Percentiles rank a stretch among this genome's conserved stretches.
These are phyloP conservation scores for Scylla paramamosain DNA, from an alignment of 1,140 invertebrate species.

Conservation along the genomic window DNA sequence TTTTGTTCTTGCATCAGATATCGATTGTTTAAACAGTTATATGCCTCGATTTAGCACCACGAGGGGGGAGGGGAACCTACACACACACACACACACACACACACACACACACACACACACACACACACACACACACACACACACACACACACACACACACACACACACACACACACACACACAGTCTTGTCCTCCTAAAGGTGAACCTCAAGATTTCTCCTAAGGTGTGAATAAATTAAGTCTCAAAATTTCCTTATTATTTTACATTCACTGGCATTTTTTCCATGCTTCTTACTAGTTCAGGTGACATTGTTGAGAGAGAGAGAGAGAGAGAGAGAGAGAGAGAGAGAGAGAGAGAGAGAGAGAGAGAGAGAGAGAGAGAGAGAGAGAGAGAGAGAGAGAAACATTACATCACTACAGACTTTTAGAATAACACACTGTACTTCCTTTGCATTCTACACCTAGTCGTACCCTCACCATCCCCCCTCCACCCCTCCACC, in stretches of 20 bases:
- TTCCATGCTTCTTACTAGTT: too few relatives aligned
- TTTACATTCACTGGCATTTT: too few relatives aligned
- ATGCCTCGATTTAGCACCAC: too few relatives aligned
- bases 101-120: neutral
- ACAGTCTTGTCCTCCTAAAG: neutral
- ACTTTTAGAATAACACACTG: neutral
- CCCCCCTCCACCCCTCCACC: neutral
- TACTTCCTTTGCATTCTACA: too few relatives aligned
- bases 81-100: neutral
- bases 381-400: neutral
- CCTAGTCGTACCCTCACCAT: too few relatives aligned
- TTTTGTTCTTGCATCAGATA: too few relatives aligned
- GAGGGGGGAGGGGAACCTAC: too few relatives aligned
- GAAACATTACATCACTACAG: too few relatives aligned
- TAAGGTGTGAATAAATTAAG: too few relatives aligned
- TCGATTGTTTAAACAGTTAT: too few relatives aligned
- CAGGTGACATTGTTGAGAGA: too few relatives aligned
- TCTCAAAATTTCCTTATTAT: too few relatives aligned
- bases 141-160: neutral
- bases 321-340: constrained; percentile 20
- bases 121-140: neutral
- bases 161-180: neutral
- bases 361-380: constrained; percentile 18
- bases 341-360: neutral
- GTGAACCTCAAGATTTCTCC: neutral